Evolutionary conservation across 2,888 invertebrate genomes (phyloP).

Genomic region (Lithophane leautieri): DNA sequence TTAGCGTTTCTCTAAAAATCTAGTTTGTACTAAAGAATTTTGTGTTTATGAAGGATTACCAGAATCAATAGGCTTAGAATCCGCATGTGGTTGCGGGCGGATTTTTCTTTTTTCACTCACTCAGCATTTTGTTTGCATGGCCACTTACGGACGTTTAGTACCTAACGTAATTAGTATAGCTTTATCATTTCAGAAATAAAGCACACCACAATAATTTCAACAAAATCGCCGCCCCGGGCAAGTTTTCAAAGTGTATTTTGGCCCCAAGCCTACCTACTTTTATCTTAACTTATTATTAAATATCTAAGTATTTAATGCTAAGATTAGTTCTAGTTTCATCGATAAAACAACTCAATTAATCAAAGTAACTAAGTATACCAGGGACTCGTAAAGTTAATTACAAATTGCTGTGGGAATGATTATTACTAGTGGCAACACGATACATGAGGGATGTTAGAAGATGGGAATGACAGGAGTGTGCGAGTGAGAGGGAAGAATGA

Average conservation of each 20-base stretch:
- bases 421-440: too few species aligned
- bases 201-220: neutral
- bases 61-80: too few species aligned
- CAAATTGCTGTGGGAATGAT: too few species aligned
- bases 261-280: neutral
- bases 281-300: slow-evolving; percentile 27
- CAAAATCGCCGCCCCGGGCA: neutral
- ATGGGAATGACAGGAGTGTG: too few species aligned
- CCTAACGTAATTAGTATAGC: neutral
- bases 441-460: too few species aligned
- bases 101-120: slow-evolving; percentile 1
- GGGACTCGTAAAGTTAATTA: slow-evolving; percentile 9
- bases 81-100: neutral
- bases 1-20: neutral
- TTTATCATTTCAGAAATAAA: neutral
- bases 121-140: neutral
- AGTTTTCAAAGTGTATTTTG: neutral
- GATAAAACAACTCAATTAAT: slow-evolving; percentile 34
- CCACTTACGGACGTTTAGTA: neutral
- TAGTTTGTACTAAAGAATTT: neutral
- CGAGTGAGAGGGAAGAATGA: too few species aligned
- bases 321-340: slow-evolving; percentile 25
- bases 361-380: neutral
- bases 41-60: neutral
- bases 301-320: slow-evolving; percentile 4